Evolutionary conservation across 2,888 invertebrate species (phyloP), one percentile per base, ranked within the genome.

Genomic region (Polydrusus pterygomalis): DNA sequence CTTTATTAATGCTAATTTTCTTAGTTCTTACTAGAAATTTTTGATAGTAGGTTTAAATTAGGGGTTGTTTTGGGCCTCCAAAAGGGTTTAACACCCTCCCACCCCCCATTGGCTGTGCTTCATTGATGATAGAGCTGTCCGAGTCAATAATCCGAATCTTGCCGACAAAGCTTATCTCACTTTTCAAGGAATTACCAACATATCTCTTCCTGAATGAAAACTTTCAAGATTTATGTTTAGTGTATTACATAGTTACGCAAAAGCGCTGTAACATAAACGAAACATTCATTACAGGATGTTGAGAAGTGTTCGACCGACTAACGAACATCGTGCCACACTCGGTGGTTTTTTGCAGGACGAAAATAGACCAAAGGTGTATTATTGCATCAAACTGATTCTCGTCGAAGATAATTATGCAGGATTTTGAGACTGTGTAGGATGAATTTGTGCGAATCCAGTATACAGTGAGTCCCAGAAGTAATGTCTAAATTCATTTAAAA

Each of bases 271-370:
- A 70, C 69, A 70, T 77, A 79, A 75, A 75, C 77, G 58, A 70
- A 68, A 70, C 69, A 70, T 79, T 75, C 72, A 79, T 79, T 73
- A 74, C 76, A 70, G 71, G 71, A 79, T 78, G 79, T 77, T 74
- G 77, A 71, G 68, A 67, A 75, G 75, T 71, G 75, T 71, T 71
- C 67, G 54, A 60, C 54, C 75, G 70, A 8, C 70, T 65, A 70
- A 71, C 49, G 62, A 65, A 71, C 70, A 75, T 58, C 38, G 49
- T 20, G 65, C 38, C 58, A 38, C 58, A 13, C 38, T 60, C 34
- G 58, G 58, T 60, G 58, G 58, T 60, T 60, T 47, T 60, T 60
- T 34, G 38, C 15, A 56, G 34, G 58, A 60, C 58, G 10, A 11
- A 60, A 60, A 60, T 60, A 60, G 58, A 60, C 7, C 5, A 17